Percentiles rank a stretch among this genome's conserved stretches.
Conservation (phyloP, 2,113 vertebrate species). For the Grallaria varia region DNA sequence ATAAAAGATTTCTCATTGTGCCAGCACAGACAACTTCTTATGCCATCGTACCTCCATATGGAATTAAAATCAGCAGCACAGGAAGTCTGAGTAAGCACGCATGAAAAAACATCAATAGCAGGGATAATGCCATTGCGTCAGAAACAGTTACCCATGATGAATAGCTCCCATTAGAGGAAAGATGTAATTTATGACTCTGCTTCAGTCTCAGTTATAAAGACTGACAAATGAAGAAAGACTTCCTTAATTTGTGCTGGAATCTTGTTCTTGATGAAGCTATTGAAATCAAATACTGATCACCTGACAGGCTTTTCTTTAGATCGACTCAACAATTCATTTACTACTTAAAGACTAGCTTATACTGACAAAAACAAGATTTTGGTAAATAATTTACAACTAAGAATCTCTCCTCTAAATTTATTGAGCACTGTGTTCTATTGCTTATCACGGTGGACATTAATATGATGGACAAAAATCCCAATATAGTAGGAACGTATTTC, state of each 20-base stretch:
- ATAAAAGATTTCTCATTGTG: not conserved
- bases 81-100: not conserved
- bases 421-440: not conserved
- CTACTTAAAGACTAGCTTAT: not conserved
- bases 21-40: not conserved
- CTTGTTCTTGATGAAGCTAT: not conserved
- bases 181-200: not conserved
- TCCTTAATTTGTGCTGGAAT: not conserved
- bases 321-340: not conserved
- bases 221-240: not conserved
- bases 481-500: not conserved
- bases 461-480: not conserved
- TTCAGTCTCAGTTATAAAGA: not conserved
- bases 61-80: conserved; percentile 9
- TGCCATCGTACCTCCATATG: not conserved
- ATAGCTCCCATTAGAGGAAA: not conserved
- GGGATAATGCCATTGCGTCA: not conserved
- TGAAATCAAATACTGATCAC: not conserved
- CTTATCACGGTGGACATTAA: not conserved
- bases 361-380: not conserved
- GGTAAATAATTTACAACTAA: not conserved
- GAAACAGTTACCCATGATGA: not conserved
- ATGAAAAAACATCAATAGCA: not conserved
- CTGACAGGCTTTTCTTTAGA: not conserved
- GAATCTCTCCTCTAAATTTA: not conserved